phyloP scores from a whole-genome alignment of 2,888 invertebrate genomes.

The Synanthedon formicaeformis region DNA sequence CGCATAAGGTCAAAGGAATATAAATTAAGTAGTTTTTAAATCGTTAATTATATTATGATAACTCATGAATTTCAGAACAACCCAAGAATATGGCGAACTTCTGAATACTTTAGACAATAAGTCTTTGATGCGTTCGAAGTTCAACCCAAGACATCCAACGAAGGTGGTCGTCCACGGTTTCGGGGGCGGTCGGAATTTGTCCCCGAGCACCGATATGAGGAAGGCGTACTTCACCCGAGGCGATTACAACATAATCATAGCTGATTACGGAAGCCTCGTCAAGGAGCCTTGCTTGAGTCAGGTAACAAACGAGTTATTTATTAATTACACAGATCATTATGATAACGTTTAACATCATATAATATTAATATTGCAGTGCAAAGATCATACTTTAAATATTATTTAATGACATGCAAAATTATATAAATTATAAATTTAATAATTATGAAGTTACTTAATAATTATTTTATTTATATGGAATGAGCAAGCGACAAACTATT shows the following conservation, averaged over 20 bases:
- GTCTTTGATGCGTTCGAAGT: slow-evolving; percentile 79
- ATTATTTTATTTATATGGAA: no score
- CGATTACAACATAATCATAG: slow-evolving; percentile 87
- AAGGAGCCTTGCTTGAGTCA: slow-evolving; percentile 87
- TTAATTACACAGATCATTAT: no score
- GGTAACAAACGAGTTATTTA: slow-evolving; percentile 34
- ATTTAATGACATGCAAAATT: no score
- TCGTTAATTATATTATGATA: no score
- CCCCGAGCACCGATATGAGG: slow-evolving; percentile 87
- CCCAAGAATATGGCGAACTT: slow-evolving; percentile 79
- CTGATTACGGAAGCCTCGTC: slow-evolving; percentile 85
- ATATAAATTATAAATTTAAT: no score
- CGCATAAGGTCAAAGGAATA: background rate
- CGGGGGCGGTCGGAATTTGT: slow-evolving; percentile 83
- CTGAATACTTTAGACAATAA: slow-evolving; percentile 78
- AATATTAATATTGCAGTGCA: no score
- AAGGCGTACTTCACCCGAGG: slow-evolving; percentile 85
- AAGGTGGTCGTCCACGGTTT: slow-evolving; percentile 94
- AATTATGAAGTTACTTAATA: no score
- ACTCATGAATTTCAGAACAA: slow-evolving; percentile 67
- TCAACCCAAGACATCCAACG: slow-evolving; percentile 82
- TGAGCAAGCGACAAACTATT: no score
- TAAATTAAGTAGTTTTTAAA: background rate
- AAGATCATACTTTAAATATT: no score
- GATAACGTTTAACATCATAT: no score